Percentiles rank a stretch among this genome's conserved stretches.
Conservation (phyloP, 2,113 vertebrate genomes). For the Alosa alosa region DNA sequence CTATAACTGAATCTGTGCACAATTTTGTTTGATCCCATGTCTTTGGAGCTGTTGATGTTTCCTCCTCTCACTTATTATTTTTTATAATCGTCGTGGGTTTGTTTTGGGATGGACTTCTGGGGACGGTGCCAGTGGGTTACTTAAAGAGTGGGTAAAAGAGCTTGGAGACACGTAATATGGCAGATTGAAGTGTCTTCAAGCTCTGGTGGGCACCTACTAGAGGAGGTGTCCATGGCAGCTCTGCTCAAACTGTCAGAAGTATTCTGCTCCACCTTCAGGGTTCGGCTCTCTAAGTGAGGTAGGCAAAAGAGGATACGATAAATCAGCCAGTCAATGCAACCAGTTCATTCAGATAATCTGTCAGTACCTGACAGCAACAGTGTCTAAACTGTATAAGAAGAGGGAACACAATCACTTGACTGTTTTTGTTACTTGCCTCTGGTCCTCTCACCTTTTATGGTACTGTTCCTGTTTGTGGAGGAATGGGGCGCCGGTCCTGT, state of each 20-base stretch:
- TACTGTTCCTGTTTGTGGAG: constrained; percentile 57
- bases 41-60: background rate
- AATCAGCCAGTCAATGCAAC: background rate
- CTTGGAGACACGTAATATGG: background rate
- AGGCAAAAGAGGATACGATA: background rate
- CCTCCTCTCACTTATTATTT: background rate
- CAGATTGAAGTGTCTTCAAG: background rate
- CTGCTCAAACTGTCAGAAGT: constrained; percentile 58
- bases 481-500: constrained; percentile 59
- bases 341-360: background rate
- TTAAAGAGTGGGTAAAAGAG: background rate
- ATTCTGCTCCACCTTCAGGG: constrained; percentile 58
- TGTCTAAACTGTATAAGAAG: background rate
- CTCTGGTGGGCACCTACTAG: constrained; percentile 15
- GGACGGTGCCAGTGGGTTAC: background rate
- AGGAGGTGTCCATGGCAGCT: constrained; percentile 38
- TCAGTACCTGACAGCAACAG: background rate
- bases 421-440: background rate
- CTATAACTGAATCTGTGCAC: background rate
- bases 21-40: background rate
- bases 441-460: constrained; percentile 57
- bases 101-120: background rate
- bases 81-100: background rate
- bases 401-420: background rate
- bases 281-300: constrained; percentile 59